Evolutionary conservation across 1,140 invertebrate genomes (phyloP).

Genomic region (Ips typographus): DNA sequence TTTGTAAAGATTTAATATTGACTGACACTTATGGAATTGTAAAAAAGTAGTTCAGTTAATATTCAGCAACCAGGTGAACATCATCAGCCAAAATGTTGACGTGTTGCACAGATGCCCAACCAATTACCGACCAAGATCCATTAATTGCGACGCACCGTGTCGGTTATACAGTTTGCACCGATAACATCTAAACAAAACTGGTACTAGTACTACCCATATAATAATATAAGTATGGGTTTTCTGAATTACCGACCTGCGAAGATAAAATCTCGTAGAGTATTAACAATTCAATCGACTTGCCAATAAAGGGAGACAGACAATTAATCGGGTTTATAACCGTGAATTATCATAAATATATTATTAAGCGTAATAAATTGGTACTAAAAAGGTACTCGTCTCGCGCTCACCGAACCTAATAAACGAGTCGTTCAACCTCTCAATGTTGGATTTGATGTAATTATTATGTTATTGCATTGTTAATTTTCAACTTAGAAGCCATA

Average conservation of each 20-base stretch:
- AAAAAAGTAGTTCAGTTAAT: neutral
- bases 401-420: neutral
- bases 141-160: slow-evolving; percentile 13
- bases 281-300: slow-evolving; percentile 15
- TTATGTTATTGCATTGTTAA: neutral
- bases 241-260: slow-evolving; percentile 17
- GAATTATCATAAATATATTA: slow-evolving; percentile 13
- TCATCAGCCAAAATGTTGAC: neutral
- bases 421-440: neutral
- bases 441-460: neutral
- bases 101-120: neutral
- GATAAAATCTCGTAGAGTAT: slow-evolving; percentile 8
- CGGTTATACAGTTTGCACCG: slow-evolving; percentile 9
- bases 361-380: slow-evolving; percentile 15
- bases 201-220: slow-evolving; percentile 22
- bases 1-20: too few species aligned
- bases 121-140: slow-evolving; percentile 7
- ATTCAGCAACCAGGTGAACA: neutral
- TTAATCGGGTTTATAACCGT: slow-evolving; percentile 3
- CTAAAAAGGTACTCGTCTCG: neutral
- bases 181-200: slow-evolving; percentile 18
- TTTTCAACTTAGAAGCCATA: too few species aligned
- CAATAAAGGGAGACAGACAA: slow-evolving; percentile 9
- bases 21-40: too few species aligned
- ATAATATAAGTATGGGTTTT: slow-evolving; percentile 17